These are phyloP conservation scores for Corydoras maculifer DNA, from an alignment of 2,113 vertebrate genomes.

Conservation along the genomic window DNA sequence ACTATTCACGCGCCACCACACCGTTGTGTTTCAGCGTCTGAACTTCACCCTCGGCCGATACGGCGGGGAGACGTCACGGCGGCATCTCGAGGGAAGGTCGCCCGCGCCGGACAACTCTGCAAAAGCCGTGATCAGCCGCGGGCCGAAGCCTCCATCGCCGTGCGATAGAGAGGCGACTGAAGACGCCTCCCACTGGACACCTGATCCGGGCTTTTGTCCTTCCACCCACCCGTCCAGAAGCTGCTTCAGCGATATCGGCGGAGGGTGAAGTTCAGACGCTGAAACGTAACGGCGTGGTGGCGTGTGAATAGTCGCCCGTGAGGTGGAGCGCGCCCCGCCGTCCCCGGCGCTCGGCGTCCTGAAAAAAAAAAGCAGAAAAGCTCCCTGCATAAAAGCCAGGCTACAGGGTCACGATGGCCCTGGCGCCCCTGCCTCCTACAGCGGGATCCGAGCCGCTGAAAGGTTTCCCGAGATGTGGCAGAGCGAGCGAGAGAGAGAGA, in stretches of 20 bases:
- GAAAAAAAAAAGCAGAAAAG: not conserved
- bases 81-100: too few relatives aligned
- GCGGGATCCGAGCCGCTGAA: constrained; percentile 29
- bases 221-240: too few relatives aligned
- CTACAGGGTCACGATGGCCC: constrained; percentile 8
- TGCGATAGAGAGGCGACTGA: constrained; percentile 14
- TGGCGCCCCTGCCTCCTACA: constrained; percentile 3
- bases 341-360: too few relatives aligned
- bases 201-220: too few relatives aligned
- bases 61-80: not conserved
- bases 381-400: constrained; percentile 11
- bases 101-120: too few relatives aligned
- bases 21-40: constrained; percentile 4
- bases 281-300: not conserved
- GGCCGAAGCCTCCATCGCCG: too few relatives aligned
- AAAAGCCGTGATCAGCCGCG: too few relatives aligned
- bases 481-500: constrained; percentile 4
- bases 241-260: constrained; percentile 13
- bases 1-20: constrained; percentile 23
- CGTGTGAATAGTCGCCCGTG: constrained; percentile 25
- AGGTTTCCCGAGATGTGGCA: constrained; percentile 27
- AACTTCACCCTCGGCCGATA: constrained; percentile 31
- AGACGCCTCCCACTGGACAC: too few relatives aligned
- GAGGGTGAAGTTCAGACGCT: constrained; percentile 26
- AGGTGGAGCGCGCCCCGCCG: too few relatives aligned